phyloP scores from a whole-genome alignment of 2,888 invertebrate genomes.

The Drosophila barbarae region DNA sequence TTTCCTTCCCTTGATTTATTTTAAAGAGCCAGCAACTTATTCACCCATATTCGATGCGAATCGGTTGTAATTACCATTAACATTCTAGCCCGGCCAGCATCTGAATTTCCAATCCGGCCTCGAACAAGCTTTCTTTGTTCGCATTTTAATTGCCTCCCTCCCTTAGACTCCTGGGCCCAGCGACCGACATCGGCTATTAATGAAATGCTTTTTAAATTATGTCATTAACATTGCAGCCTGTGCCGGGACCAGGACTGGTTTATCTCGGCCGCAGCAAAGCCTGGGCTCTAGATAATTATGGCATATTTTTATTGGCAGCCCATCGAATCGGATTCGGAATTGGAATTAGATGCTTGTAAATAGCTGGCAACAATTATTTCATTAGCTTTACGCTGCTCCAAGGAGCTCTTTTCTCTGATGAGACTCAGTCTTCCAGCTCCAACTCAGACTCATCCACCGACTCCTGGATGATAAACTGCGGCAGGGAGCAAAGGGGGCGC shows the following conservation, averaged over 20 bases:
- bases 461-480: conserved; percentile 45
- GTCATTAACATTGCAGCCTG: conserved; percentile 71
- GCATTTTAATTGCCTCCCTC: conserved; percentile 30
- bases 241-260: conserved; percentile 52
- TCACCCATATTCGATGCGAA: conserved; percentile 29
- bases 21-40: conserved; percentile 11
- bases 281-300: conserved; percentile 55
- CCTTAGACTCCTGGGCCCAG: conserved; percentile 17
- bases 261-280: conserved; percentile 7
- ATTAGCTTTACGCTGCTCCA: conserved; percentile 48
- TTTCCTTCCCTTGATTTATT: conserved; percentile 2
- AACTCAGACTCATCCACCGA: background rate
- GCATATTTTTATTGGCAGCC: conserved; percentile 67
- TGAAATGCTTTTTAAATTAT: conserved; percentile 67
- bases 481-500: conserved; percentile 7
- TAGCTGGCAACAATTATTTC: conserved; percentile 64
- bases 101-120: conserved; percentile 34
- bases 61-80: conserved; percentile 35
- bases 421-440: background rate
- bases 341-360: conserved; percentile 68
- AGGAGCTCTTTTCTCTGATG: conserved; percentile 11
- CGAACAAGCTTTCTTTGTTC: conserved; percentile 34
- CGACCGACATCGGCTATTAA: conserved; percentile 55
- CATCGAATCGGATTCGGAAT: conserved; percentile 66
- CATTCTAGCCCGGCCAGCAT: conserved; percentile 23